phyloP scores from a whole-genome alignment of 2,888 invertebrate genomes.

The Bombylius discolor region DNA sequence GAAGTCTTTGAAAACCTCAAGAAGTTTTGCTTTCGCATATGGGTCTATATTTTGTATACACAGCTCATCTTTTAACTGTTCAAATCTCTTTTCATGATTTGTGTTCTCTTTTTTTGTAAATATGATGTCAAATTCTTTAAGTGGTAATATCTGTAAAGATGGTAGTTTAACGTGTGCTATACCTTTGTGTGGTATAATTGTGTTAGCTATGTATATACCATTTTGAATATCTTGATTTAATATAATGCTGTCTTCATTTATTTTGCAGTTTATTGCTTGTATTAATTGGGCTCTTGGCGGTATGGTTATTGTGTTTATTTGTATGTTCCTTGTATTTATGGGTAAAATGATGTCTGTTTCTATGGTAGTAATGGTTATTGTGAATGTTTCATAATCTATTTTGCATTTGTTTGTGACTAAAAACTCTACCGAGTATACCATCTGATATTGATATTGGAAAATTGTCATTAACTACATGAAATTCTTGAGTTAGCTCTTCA shows the following conservation, averaged over 20 bases:
- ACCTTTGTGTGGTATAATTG: neutral
- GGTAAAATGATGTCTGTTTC: neutral
- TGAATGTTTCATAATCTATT: slow-evolving; percentile 3
- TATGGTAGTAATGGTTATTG: neutral
- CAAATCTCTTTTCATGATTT: neutral
- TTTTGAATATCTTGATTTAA: slow-evolving; percentile 2
- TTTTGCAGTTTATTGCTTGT: neutral
- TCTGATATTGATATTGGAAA: slow-evolving; percentile 3
- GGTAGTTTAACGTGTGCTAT: neutral
- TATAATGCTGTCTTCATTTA: slow-evolving; percentile 5
- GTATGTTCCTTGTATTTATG: neutral
- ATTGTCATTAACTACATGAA: neutral
- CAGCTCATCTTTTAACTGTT: neutral
- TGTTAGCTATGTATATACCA: neutral
- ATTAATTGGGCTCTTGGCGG: slow-evolving; percentile 3
- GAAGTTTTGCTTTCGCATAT: neutral
- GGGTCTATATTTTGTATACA: neutral
- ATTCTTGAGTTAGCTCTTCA: neutral
- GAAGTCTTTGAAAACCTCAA: neutral
- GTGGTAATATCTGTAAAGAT: no score
- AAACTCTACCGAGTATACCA: slow-evolving; percentile 4
- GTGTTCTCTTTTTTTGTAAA: no score
- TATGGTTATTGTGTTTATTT: neutral
- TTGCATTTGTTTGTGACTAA: neutral
- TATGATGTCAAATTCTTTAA: no score